These are phyloP conservation scores for Cordylochernes scorpioides DNA, from an alignment of 2,888 invertebrate genomes.

Conservation along the genomic window DNA sequence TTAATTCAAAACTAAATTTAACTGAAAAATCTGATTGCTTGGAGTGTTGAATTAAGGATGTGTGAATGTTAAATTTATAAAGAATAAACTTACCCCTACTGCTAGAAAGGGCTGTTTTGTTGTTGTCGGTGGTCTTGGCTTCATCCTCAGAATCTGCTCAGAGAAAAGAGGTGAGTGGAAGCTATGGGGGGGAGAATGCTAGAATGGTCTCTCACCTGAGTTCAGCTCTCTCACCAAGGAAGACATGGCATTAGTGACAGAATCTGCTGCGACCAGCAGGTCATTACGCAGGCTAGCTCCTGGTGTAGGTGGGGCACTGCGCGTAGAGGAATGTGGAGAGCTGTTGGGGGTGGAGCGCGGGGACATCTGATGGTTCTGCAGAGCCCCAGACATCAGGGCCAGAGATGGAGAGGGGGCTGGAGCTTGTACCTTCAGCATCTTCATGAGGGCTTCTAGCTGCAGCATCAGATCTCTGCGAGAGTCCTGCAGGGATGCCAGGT, in stretches of 20 bases:
- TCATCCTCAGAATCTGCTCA: too few species aligned
- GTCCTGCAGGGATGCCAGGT: slow-evolving; percentile 74
- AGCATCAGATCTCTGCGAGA: slow-evolving; percentile 76
- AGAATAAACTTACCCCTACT: too few species aligned
- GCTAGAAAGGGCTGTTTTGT: too few species aligned
- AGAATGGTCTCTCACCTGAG: slow-evolving; percentile 28
- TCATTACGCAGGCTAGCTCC: slow-evolving; percentile 31
- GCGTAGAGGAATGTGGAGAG: slow-evolving; percentile 27
- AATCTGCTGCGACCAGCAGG: slow-evolving; percentile 78
- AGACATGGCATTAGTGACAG: slow-evolving; percentile 92
- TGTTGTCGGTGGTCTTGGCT: too few species aligned
- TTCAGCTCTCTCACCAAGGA: slow-evolving; percentile 83
- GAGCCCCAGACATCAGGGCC: slow-evolving; percentile 1
- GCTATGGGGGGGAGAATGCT: too few species aligned
- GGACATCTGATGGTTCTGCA: slow-evolving; percentile 15
- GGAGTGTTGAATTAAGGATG: too few species aligned
- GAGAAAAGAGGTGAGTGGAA: too few species aligned
- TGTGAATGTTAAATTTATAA: too few species aligned
- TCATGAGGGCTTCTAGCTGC: slow-evolving; percentile 88
- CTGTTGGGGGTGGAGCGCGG: slow-evolving; percentile 19
- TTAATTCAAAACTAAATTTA: too few species aligned
- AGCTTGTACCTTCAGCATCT: slow-evolving; percentile 50
- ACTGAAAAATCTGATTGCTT: too few species aligned
- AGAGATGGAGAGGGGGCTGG: too few species aligned
- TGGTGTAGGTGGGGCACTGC: slow-evolving; percentile 19